Conservation (phyloP, 2,797 vertebrate genomes). For the Melanotaenia pygmaea region DNA sequence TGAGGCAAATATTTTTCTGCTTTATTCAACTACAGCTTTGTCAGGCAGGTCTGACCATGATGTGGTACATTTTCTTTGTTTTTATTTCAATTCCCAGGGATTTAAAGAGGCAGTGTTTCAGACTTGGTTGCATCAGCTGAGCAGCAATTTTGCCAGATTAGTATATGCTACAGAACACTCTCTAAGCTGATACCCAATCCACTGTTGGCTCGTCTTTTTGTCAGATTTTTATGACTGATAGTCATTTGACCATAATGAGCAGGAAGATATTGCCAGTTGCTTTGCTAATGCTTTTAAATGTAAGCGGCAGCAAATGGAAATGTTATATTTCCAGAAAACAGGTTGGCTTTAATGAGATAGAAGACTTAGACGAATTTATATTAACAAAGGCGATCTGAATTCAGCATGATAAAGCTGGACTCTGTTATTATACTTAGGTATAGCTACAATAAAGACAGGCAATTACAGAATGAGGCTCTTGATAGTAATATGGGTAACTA, state of each 20-base stretch:
- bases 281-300: background rate
- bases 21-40: background rate
- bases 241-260: background rate
- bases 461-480: background rate
- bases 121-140: background rate
- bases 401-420: background rate
- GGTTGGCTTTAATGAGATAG: background rate
- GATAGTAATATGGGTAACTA: background rate
- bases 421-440: background rate
- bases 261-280: background rate
- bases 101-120: background rate
- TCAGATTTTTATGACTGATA: background rate
- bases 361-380: background rate
- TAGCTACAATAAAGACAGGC: background rate
- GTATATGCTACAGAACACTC: background rate
- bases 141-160: background rate
- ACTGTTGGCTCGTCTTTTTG: background rate
- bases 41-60: background rate
- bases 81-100: background rate
- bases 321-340: conserved; percentile 9
- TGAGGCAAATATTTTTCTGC: background rate
- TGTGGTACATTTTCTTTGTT: no score
- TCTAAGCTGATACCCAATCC: background rate
- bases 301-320: background rate
- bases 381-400: conserved; percentile 7